Conservation (phyloP, 2,888 invertebrate genomes). For the Lochmaea crataegi region DNA sequence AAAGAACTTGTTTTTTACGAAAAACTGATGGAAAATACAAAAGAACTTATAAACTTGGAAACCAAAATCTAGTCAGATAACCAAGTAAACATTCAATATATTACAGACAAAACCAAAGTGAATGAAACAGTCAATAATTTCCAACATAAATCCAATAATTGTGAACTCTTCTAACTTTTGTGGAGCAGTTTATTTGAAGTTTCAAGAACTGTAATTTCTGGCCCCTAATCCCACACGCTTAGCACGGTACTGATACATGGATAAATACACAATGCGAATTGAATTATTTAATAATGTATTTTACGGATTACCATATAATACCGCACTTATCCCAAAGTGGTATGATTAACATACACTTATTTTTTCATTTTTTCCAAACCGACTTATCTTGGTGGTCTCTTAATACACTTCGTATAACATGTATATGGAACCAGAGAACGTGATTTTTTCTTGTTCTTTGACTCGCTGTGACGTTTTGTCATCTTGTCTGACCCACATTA, state of each 20-base stretch:
- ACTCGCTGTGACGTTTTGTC: constrained; percentile 12
- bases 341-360: background rate
- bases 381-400: constrained; percentile 3
- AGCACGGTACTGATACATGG: background rate
- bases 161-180: too few species aligned
- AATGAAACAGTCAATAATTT: too few species aligned
- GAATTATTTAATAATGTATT: constrained; percentile 5
- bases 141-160: too few species aligned
- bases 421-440: constrained; percentile 1
- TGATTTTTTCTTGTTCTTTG: constrained; percentile 13
- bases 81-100: too few species aligned
- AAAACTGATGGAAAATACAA: too few species aligned
- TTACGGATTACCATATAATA: constrained; percentile 5
- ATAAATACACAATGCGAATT: background rate
- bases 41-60: too few species aligned
- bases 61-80: too few species aligned
- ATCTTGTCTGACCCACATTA: constrained; percentile 14
- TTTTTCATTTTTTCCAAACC: background rate
- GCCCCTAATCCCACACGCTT: background rate
- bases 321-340: constrained; percentile 5
- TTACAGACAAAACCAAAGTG: too few species aligned
- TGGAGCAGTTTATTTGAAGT: too few species aligned
- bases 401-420: background rate
- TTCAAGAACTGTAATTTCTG: too few species aligned
- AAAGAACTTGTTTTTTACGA: too few species aligned